phyloP scores from a whole-genome alignment of 2,888 invertebrate genomes.

The Trachelus tabidus region DNA sequence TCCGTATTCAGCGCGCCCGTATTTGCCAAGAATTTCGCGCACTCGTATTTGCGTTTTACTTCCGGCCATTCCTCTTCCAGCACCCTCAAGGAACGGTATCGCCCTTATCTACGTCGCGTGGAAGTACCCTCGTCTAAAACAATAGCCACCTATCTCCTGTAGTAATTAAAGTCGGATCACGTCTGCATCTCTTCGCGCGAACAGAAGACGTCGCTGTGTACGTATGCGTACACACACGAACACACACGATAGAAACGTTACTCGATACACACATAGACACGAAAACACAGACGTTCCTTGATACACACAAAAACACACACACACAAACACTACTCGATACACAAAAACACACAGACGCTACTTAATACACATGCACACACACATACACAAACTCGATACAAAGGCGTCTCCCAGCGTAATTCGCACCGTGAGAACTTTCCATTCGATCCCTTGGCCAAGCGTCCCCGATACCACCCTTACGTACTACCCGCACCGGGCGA shows the following conservation, averaged over 20 bases:
- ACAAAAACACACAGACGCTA: no score
- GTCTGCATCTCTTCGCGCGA: background rate
- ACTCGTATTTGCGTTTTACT: background rate
- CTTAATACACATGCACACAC: no score
- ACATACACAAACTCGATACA: no score
- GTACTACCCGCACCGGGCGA: background rate
- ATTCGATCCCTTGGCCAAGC: background rate
- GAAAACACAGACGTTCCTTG: rapidly evolving
- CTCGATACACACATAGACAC: no score
- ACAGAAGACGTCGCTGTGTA: no score
- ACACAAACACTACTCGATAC: no score
- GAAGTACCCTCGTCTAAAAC: background rate
- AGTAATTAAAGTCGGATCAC: background rate
- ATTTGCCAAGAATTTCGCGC: background rate
- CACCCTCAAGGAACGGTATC: background rate
- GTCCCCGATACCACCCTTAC: background rate
- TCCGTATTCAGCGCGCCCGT: background rate
- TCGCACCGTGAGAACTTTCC: background rate
- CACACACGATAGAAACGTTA: rapidly evolving
- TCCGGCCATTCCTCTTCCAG: background rate
- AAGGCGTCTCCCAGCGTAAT: no score
- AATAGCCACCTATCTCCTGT: background rate
- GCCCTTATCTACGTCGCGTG: background rate
- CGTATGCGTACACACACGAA: no score
- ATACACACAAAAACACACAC: no score